Evolutionary conservation across 2,888 invertebrate genomes (phyloP), one percentile per base, ranked within the genome.

Genomic region (Campopleginae sp.): DNA sequence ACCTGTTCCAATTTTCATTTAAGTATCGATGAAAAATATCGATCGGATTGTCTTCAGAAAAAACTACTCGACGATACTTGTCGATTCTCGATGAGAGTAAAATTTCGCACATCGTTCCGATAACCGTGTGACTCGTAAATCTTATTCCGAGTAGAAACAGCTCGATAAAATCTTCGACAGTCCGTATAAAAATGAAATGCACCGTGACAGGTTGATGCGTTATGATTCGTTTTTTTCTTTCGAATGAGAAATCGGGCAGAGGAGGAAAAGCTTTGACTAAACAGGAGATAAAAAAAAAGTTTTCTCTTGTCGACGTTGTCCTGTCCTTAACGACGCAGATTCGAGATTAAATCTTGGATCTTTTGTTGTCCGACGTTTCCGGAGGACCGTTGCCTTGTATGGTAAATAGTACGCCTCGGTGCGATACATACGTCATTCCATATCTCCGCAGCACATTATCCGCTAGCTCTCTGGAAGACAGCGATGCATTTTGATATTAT

Each of bases 301-400:
- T 48, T 17, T 48, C 63, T 33, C 27, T 65, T 76, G 54, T 63
- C 54, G 65, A 61, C n/a, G 61, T 74, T 58, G 63, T 70, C 44
- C 54, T 58, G 58, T 71, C 63, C 71, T 58, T 61, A 51, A 74
- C 46, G 54, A 42, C 54, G 75, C 70, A 31, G 31, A 79, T 27
- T 63, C 51, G 33, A 80, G 75, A 84, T 84, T 65, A 65, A 75
- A 84, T 80, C 80, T 80, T 10, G 54, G 58, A 80, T 80, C 83
- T 80, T 76, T 84, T 66, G 80, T 76, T 75, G 80, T 71, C 33
- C 42, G 63, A 71, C 51, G 44, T 33, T 71, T 71, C 61, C 80
- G 75, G 48, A 61, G 70, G 38, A 68, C 44, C 48, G 44, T 61
- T 44, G 44, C 27, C 23, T 61, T 44, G 38, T 76, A 77, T 65